phyloP scores from a whole-genome alignment of 2,888 invertebrate species.

The Volucella inanis region DNA sequence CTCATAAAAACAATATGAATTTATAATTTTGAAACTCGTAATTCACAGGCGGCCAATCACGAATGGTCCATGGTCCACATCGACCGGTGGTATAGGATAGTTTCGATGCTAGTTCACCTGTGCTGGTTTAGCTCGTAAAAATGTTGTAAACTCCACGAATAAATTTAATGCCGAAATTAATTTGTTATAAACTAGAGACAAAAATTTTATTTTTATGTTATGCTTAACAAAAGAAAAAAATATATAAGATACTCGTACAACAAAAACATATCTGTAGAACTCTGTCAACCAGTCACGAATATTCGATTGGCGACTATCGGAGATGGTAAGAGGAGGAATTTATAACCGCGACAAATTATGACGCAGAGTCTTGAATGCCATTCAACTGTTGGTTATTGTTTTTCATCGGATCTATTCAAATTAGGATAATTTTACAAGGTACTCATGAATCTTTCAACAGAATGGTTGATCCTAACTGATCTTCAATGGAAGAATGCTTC shows the following conservation, averaged over 20 bases:
- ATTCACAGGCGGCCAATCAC: constrained; percentile 36
- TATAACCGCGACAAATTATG: not conserved
- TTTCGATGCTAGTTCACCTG: constrained; percentile 20
- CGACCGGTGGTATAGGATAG: not conserved
- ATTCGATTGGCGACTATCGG: not conserved
- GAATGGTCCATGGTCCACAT: not conserved
- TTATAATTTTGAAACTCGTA: constrained; percentile 51
- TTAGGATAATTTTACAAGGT: constrained; percentile 13
- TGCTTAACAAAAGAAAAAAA: too few relatives aligned
- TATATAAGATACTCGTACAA: not conserved
- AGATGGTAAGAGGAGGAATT: not conserved
- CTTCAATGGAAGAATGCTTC: not conserved
- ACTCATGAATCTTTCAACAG: not conserved
- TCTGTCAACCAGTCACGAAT: not conserved
- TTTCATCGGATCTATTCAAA: not conserved
- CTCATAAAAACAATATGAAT: constrained; percentile 60
- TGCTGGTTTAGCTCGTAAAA: constrained; percentile 56
- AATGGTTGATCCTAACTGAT: not conserved
- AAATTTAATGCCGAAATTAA: constrained; percentile 61
- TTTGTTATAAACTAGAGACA: constrained; percentile 39
- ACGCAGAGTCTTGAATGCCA: not conserved
- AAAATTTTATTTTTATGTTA: constrained; percentile 19
- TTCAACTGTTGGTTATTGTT: not conserved
- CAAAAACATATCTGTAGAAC: constrained; percentile 5
- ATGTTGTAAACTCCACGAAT: constrained; percentile 37